Evolutionary conservation across 1,140 invertebrate genomes (phyloP), one percentile per base, ranked within the genome.

Genomic region (Dermatophagoides farinae): DNA sequence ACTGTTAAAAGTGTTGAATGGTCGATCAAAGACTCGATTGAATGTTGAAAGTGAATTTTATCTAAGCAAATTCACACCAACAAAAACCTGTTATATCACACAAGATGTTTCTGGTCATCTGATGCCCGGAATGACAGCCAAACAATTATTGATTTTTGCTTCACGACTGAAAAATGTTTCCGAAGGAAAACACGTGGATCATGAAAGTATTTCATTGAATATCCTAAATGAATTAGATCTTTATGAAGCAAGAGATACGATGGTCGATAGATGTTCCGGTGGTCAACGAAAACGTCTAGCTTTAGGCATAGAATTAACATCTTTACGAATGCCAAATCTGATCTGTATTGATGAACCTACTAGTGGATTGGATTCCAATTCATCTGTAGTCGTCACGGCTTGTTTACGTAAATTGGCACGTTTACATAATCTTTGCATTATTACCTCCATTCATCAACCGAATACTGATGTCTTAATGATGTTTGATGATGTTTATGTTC

Each of bases 241-340:
- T 14, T 8, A 6, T 6, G 43, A 39, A 8, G n/a, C 43, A 14
- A n/a, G 18, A 16, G 20, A 88, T 66, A 91, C 86, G 0, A 74
- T 81, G 63, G 81, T 86, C 5, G 79, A 79, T 44, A 82, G 81
- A 67, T 76, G 95, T 18, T 92, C 88, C 18, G 90, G 90, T 9
- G 91, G 91, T 0, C 88, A 96, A 73, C 77, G 85, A 57, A 95
- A 93, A 71, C 78, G 90, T 52, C 73, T 95, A 49, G 89, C 90
- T 1, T 90, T 96, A 65, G 89, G 89, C 18, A 73, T 92, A 57
- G 90, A 96, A 73, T 73, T 97, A 54, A 79, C 95, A 55, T 93
- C 89, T 71, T 8, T 20, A 8, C 11, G 12, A 31, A 95, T 95
- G 75, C 91, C 91, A 12, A 88, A 88, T 50, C 11, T 61, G n/a